Conservation (phyloP, 2,797 vertebrate genomes). For the Huso huso region DNA sequence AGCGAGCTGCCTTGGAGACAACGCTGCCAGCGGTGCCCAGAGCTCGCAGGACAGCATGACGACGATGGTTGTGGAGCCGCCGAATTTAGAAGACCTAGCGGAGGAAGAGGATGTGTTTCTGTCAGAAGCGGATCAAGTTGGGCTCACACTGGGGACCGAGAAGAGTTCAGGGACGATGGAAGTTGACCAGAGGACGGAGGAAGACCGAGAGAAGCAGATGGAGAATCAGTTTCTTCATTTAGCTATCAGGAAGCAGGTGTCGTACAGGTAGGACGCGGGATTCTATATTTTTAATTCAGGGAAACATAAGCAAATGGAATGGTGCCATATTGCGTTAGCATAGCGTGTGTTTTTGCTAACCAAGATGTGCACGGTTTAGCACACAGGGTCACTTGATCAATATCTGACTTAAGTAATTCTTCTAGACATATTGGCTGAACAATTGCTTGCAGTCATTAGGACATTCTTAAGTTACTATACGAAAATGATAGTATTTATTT, state of each 20-base stretch:
- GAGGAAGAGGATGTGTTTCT: conserved; percentile 39
- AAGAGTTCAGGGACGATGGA: conserved; percentile 5
- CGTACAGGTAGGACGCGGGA: conserved; percentile 62
- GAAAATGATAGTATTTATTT: too few species aligned
- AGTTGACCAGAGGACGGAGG: conserved; percentile 1
- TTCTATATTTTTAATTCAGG: too few species aligned
- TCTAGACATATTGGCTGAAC: too few species aligned
- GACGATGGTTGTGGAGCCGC: conserved; percentile 8
- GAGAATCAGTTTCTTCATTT: conserved; percentile 56
- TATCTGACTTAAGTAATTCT: too few species aligned
- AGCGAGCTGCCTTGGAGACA: conserved; percentile 17
- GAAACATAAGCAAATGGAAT: too few species aligned
- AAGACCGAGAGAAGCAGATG: conserved; percentile 14
- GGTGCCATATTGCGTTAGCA: too few species aligned
- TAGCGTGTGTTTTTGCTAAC: too few species aligned
- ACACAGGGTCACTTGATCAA: too few species aligned
- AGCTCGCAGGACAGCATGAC: conserved; percentile 11
- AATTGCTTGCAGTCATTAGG: too few species aligned
- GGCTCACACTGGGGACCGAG: background rate
- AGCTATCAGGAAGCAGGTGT: conserved; percentile 70
- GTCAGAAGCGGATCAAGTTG: conserved; percentile 7
- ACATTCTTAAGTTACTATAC: too few species aligned
- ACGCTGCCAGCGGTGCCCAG: conserved; percentile 8
- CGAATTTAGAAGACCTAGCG: conserved; percentile 38
- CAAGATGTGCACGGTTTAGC: too few species aligned